Percentiles rank a stretch among this genome's conserved stretches.
Evolutionary conservation across 1,140 invertebrate species (phyloP).

Genomic region (Drosophila nebulosa): DNA sequence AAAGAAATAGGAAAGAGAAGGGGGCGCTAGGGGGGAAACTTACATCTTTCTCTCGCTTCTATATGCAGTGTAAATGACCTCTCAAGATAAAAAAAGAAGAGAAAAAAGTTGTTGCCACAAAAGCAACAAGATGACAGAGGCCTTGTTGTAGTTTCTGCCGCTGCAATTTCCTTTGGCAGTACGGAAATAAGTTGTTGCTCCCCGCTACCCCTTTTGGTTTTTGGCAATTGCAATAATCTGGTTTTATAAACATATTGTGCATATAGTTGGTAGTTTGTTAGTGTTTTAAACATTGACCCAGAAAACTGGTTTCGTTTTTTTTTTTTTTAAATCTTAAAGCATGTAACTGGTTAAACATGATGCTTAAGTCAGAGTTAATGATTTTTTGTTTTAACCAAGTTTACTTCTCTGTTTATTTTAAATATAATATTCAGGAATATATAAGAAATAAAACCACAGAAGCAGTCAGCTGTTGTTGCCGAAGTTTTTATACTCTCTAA

Average conservation of each 20-base stretch:
- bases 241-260: conserved; percentile 13
- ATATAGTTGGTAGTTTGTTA: not conserved
- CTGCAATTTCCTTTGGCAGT: conserved; percentile 55
- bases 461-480: no score
- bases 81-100: conserved; percentile 59
- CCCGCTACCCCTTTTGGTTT: conserved; percentile 5
- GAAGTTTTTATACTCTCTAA: no score
- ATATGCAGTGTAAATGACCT: conserved; percentile 72
- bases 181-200: conserved; percentile 52
- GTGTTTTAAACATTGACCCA: conserved; percentile 43
- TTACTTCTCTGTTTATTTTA: no score
- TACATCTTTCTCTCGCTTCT: conserved; percentile 23
- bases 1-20: not conserved
- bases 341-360: conserved; percentile 39
- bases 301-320: conserved; percentile 36
- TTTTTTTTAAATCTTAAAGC: conserved; percentile 42
- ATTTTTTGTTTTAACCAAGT: not conserved
- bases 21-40: conserved; percentile 15
- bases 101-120: conserved; percentile 61
- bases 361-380: not conserved
- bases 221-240: conserved; percentile 50
- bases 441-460: no score
- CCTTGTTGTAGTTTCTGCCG: conserved; percentile 24
- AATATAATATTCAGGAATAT: not conserved
- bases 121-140: conserved; percentile 53